Evolutionary conservation across 2,888 invertebrate species (phyloP).

Genomic region (Anorthoa munda): DNA sequence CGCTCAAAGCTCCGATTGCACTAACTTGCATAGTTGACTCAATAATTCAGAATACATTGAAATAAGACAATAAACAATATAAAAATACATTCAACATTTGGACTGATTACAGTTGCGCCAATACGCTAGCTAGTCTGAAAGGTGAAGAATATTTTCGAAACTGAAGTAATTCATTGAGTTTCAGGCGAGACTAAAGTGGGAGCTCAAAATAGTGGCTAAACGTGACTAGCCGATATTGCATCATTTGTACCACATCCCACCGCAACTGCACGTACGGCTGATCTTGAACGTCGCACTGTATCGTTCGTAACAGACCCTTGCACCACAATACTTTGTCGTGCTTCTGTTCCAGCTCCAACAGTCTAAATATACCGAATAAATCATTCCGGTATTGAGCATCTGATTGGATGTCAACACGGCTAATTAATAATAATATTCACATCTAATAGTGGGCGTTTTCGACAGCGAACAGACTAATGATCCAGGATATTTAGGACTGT

Average conservation of each 20-base stretch:
- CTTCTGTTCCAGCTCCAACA: slow-evolving; percentile 5
- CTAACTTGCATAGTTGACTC: neutral
- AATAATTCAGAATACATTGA: neutral
- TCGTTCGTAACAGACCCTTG: slow-evolving; percentile 16
- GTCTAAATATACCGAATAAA: slow-evolving; percentile 29
- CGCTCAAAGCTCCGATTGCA: neutral
- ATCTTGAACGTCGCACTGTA: slow-evolving; percentile 53
- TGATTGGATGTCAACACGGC: slow-evolving; percentile 29
- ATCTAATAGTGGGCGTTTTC: slow-evolving; percentile 39
- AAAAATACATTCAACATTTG: neutral
- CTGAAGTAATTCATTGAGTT: slow-evolving; percentile 66
- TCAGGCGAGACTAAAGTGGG: slow-evolving; percentile 69
- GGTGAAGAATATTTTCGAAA: slow-evolving; percentile 51
- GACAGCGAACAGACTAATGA: slow-evolving; percentile 32
- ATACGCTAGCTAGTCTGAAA: slow-evolving; percentile 1
- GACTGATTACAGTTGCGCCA: slow-evolving; percentile 17
- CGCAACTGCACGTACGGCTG: slow-evolving; percentile 57
- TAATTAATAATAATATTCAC: slow-evolving; percentile 37
- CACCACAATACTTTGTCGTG: slow-evolving; percentile 46
- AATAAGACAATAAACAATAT: neutral
- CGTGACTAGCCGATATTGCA: slow-evolving; percentile 81
- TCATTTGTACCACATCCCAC: slow-evolving; percentile 70
- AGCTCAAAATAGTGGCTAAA: slow-evolving; percentile 79
- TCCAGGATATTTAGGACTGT: slow-evolving; percentile 11
- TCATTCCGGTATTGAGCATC: slow-evolving; percentile 31